Percentiles rank a stretch among this genome's conserved stretches.
Evolutionary conservation across 2,113 vertebrate genomes (phyloP).

Genomic region (Recurvirostra avosetta): DNA sequence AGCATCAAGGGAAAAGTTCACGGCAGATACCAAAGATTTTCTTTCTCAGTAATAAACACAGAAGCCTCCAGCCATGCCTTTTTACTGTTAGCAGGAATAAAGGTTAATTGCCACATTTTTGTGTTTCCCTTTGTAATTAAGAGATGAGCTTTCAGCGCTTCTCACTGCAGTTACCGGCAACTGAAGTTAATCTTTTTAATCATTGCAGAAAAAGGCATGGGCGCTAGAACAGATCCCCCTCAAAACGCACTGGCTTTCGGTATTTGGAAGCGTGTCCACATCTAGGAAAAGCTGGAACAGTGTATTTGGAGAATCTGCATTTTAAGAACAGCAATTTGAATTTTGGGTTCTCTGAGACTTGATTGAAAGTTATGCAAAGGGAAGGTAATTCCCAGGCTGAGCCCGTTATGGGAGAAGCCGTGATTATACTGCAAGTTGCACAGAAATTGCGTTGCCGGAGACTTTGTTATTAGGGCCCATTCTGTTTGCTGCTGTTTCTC

Average conservation of each 20-base stretch:
- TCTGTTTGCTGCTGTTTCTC: background rate
- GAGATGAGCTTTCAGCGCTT: background rate
- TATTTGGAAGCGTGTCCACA: fast-evolving
- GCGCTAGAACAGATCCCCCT: background rate
- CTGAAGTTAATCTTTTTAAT: background rate
- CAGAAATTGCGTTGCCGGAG: background rate
- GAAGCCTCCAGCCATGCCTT: background rate
- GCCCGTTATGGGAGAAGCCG: fast-evolving
- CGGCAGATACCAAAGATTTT: background rate
- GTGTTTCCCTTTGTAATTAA: background rate
- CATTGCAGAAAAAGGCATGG: background rate
- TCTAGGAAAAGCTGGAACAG: background rate
- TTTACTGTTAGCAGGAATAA: background rate
- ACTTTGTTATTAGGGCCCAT: fast-evolving
- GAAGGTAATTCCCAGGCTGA: background rate
- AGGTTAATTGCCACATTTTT: background rate
- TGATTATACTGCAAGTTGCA: background rate
- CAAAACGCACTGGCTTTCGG: too few species aligned
- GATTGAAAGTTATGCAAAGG: fast-evolving
- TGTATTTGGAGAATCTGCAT: fast-evolving
- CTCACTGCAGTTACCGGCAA: background rate
- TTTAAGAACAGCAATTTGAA: fast-evolving
- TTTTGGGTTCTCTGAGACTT: background rate
- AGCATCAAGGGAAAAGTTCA: background rate
- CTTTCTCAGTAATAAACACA: background rate